Evolutionary conservation across 2,888 invertebrate species (phyloP).

Genomic region (Epinotia ramella): DNA sequence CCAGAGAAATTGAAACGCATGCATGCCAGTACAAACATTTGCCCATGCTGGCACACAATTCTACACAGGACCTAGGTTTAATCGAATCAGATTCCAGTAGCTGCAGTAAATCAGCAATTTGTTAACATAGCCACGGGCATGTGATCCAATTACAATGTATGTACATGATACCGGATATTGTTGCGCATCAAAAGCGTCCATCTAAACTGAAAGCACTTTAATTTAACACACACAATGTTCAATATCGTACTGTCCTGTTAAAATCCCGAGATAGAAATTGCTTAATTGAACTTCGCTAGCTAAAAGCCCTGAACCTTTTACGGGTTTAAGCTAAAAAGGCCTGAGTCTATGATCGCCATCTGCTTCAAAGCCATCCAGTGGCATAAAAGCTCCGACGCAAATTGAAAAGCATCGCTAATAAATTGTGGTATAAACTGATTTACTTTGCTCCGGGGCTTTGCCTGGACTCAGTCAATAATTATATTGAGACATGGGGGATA

Average conservation of each 20-base stretch:
- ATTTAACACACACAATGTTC: neutral
- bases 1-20: no score
- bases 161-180: neutral
- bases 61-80: neutral
- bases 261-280: neutral
- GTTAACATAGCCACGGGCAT: conserved; percentile 13
- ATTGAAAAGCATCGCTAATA: neutral
- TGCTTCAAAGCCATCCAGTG: neutral
- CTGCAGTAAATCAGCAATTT: conserved; percentile 1
- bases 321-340: neutral
- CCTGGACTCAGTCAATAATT: neutral
- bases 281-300: neutral
- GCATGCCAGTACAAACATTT: neutral
- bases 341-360: neutral
- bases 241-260: neutral
- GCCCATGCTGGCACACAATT: neutral
- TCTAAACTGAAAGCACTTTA: neutral
- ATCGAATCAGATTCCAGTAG: neutral
- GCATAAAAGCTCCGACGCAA: neutral
- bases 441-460: neutral
- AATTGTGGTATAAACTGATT: neutral
- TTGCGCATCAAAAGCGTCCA: neutral
- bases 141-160: conserved; percentile 2
- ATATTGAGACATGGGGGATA: neutral
- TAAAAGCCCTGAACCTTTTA: neutral